Percentiles rank a stretch among this genome's conserved stretches.
These are phyloP conservation scores for Ailuropoda melanoleuca DNA, from an alignment of 2,113 vertebrate species.

Conservation along the genomic window DNA sequence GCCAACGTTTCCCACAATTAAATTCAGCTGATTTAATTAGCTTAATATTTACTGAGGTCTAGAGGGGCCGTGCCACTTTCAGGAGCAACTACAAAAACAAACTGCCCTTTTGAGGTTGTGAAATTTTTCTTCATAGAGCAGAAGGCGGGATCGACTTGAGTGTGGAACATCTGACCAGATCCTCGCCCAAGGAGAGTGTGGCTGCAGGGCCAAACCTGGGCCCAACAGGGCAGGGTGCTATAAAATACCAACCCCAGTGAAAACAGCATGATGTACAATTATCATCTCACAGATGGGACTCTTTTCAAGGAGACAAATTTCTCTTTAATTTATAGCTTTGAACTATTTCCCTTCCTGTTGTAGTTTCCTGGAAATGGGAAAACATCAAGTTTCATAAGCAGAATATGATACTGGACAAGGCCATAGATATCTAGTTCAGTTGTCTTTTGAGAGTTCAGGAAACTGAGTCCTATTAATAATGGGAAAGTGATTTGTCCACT, in stretches of 20 bases:
- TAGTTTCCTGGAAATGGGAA: background rate
- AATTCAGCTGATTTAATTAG: background rate
- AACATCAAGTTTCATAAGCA: background rate
- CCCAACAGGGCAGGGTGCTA: background rate
- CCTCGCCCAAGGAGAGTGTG: background rate
- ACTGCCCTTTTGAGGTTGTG: background rate
- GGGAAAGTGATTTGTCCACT: background rate
- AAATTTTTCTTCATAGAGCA: background rate
- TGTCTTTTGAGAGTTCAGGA: background rate
- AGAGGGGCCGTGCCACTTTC: background rate
- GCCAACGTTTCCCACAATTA: background rate
- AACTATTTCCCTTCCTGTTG: background rate
- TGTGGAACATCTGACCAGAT: background rate
- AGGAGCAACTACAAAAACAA: background rate
- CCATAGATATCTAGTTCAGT: background rate
- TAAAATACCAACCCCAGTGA: background rate
- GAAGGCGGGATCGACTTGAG: background rate
- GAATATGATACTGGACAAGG: background rate
- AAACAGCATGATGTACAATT: background rate
- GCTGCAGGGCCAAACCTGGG: background rate
- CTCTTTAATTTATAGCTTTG: background rate
- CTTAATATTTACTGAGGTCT: background rate
- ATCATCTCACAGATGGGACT: background rate
- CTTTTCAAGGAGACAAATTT: background rate
- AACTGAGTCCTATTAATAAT: background rate